Evolutionary conservation across 2,888 invertebrate genomes (phyloP).

Genomic region (Pteria penguin): DNA sequence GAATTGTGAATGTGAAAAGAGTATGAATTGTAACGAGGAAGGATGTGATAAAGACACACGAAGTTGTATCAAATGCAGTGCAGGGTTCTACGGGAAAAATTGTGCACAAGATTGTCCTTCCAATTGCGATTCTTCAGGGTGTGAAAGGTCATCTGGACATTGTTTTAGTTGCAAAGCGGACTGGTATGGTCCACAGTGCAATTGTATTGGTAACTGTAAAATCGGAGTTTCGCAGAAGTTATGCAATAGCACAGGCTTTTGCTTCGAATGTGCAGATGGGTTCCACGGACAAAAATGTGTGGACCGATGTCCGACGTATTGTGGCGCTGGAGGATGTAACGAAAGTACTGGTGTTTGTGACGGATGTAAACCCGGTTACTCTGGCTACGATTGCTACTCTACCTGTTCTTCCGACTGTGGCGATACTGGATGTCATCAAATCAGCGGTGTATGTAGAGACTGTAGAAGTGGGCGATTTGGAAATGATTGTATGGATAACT

Average conservation of each 20-base stretch:
- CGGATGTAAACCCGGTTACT: neutral
- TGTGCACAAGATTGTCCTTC: slow-evolving; percentile 54
- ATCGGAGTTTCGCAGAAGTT: no score
- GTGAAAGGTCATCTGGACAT: slow-evolving; percentile 35
- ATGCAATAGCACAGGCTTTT: neutral
- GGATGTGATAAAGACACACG: slow-evolving; percentile 52
- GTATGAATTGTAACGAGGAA: slow-evolving; percentile 39
- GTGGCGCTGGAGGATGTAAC: neutral
- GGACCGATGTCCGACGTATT: neutral
- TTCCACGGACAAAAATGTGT: slow-evolving; percentile 1
- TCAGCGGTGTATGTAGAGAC: neutral
- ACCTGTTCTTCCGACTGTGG: neutral
- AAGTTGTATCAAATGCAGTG: slow-evolving; percentile 49
- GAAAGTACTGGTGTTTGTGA: neutral
- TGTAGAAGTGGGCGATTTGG: neutral
- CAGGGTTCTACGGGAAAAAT: slow-evolving; percentile 43
- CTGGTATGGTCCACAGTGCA: slow-evolving; percentile 49
- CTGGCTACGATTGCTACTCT: neutral
- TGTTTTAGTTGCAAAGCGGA: slow-evolving; percentile 38
- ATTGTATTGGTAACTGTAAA: neutral
- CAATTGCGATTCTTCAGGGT: slow-evolving; percentile 43
- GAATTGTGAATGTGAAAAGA: slow-evolving; percentile 46
- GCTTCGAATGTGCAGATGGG: slow-evolving; percentile 1
- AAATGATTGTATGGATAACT: slow-evolving; percentile 8
- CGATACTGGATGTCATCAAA: neutral